Conservation (phyloP, 2,113 vertebrate genomes). For the Bos javanicus region DNA sequence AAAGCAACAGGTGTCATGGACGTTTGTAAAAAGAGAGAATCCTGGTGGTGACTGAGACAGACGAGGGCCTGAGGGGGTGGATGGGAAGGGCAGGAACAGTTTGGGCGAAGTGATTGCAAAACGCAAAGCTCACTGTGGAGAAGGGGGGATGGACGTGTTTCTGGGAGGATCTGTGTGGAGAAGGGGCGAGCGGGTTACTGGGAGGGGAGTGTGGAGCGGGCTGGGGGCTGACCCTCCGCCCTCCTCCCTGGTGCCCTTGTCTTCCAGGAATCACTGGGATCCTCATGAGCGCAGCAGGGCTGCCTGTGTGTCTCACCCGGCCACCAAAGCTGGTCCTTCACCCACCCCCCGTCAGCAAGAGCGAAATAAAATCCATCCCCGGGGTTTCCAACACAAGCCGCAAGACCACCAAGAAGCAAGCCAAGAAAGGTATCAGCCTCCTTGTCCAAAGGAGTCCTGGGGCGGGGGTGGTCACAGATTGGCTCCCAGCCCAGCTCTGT, state of each 20-base stretch:
- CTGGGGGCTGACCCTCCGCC: background rate
- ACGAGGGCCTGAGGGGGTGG: background rate
- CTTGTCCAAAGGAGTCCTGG: background rate
- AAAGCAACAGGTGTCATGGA: background rate
- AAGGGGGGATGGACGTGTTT: background rate
- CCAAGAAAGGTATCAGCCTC: slow-evolving; percentile 86
- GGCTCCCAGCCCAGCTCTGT: background rate
- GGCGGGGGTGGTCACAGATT: accelerated
- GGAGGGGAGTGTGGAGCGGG: background rate
- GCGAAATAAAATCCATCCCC: slow-evolving; percentile 93
- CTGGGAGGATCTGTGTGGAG: background rate
- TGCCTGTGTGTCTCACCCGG: slow-evolving; percentile 94
- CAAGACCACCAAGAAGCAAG: slow-evolving; percentile 96
- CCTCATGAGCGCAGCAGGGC: slow-evolving; percentile 93
- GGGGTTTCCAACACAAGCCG: slow-evolving; percentile 92
- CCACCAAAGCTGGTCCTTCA: slow-evolving; percentile 93
- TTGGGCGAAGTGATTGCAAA: background rate
- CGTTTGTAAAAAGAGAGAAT: background rate
- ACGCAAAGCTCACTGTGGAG: background rate
- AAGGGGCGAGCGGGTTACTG: accelerated
- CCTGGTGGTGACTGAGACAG: background rate
- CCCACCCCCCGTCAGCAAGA: slow-evolving; percentile 93
- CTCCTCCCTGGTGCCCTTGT: background rate
- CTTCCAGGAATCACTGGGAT: slow-evolving; percentile 93
- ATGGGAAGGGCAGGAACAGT: background rate